phyloP scores from a whole-genome alignment of 2,113 vertebrate genomes.

The Laticauda laticaudata region DNA sequence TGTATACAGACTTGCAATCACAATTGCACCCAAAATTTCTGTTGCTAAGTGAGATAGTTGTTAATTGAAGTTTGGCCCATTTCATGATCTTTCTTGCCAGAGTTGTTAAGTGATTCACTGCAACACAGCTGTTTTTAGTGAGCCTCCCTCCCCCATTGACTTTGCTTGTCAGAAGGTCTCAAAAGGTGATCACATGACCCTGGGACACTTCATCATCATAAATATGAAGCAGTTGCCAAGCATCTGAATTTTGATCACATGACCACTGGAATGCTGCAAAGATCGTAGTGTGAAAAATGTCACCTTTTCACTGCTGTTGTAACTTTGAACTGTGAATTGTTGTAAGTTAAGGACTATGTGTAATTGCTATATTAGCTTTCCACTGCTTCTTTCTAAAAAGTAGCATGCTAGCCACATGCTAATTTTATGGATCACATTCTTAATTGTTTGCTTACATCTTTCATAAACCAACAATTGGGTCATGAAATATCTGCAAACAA shows the following conservation, averaged over 20 bases:
- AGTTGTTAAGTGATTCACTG: background rate
- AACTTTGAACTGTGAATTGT: background rate
- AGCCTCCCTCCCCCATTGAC: background rate
- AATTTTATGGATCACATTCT: background rate
- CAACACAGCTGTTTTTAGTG: background rate
- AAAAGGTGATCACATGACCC: background rate
- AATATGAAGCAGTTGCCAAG: background rate
- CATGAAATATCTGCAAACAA: background rate
- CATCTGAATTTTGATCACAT: background rate
- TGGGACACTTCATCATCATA: background rate
- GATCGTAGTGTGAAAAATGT: background rate
- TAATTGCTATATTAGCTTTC: background rate
- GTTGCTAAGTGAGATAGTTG: background rate
- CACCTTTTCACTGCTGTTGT: background rate
- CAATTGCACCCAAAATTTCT: background rate
- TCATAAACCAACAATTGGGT: background rate
- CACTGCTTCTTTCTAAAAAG: background rate
- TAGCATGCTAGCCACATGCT: background rate
- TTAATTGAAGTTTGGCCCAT: background rate
- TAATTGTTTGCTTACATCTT: background rate
- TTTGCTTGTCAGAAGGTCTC: background rate
- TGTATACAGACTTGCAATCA: background rate
- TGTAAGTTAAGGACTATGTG: background rate
- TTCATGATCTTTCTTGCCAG: background rate
- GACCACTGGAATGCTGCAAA: background rate